phyloP scores from a whole-genome alignment of 2,888 invertebrate species.

The Parnassius smintheus region DNA sequence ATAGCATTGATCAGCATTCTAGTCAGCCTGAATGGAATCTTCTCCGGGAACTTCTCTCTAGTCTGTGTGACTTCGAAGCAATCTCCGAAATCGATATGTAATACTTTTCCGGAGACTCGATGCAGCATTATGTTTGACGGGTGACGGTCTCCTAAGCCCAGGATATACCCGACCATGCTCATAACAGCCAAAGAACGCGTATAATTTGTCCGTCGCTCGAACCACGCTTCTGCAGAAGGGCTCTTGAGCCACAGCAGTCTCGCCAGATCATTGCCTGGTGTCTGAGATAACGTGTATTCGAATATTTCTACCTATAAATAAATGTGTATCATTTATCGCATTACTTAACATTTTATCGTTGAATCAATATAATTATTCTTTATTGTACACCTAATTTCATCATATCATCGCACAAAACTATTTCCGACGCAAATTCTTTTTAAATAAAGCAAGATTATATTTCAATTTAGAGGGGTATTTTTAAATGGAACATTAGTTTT shows the following conservation, averaged over 20 bases:
- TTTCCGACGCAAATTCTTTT: too few species aligned
- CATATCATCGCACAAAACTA: too few species aligned
- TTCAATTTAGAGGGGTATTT: too few species aligned
- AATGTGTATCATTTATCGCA: not conserved
- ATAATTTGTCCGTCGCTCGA: conserved; percentile 98
- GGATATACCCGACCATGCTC: conserved; percentile 99
- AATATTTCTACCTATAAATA: conserved; percentile 90
- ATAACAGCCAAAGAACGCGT: conserved; percentile 98
- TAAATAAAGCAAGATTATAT: too few species aligned
- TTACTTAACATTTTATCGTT: too few species aligned
- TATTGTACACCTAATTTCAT: too few species aligned
- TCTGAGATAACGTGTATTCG: conserved; percentile 96
- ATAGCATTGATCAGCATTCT: conserved; percentile 99
- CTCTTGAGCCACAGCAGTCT: conserved; percentile 98
- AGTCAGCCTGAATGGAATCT: conserved; percentile 98
- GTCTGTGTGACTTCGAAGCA: conserved; percentile 99
- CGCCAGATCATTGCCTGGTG: conserved; percentile 96
- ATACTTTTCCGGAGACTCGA: conserved; percentile 97
- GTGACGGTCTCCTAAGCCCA: conserved; percentile 98
- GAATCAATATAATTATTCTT: too few species aligned
- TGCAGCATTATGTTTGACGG: conserved; percentile 99
- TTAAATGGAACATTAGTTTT: too few species aligned
- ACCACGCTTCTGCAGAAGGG: conserved; percentile 99
- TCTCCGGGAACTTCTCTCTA: conserved; percentile 99
- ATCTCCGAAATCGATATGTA: conserved; percentile 99